Evolutionary conservation across 37 sponge, comb jelly and placozoan genomes (phyloP), one percentile per base, ranked within the genome.

Genomic region (Theonella swinhoei): DNA sequence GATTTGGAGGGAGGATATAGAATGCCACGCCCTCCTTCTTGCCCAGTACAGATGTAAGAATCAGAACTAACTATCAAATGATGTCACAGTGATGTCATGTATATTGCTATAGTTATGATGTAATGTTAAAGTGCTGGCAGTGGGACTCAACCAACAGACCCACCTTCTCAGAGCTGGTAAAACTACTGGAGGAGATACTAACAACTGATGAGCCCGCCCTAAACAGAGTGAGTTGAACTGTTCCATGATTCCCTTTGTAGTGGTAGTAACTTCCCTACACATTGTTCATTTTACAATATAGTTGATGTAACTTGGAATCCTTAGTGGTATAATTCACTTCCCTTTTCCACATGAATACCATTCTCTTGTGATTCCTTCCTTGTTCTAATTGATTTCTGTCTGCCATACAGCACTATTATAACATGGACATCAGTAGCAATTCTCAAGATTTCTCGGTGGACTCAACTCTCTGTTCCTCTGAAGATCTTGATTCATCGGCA

Each of bases 31-130:
- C 86, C 86, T 62, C n/a, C 3, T 23, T 4, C 39, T 23, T 85
- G 86, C 62, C 86, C 86, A n/a, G 20, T 28, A 0, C 20, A 78
- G 30, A 60, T 85, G 86, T 85, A 78, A 85, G 79, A 2, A 29
- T n/a, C 72, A 19, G 4, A 32, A 30, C 14, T n/a, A 24, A 17
- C 9, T 24, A 42, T 74, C 25, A n/a, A 3, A 23, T 70, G 19
- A 8, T 25, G 7, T n/a, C 20, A 42, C 31, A 31, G 23, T 77
- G 39, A 28, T 34, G 35, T 34, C 8, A 3, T 35, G 60, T 43
- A 29, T 24, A 28, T 43, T 31, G 24, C 5, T 42, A 42, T 58
- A 80, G 80, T 3, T 80, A 80, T 39, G 39, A 66, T 43, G 47
- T 80, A 39, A 66, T 80, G 80, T 30, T 68, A 23, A 29, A 69